Base-by-base conservation (phyloP, 2,888 invertebrate species). In the Troides helena region DNA sequence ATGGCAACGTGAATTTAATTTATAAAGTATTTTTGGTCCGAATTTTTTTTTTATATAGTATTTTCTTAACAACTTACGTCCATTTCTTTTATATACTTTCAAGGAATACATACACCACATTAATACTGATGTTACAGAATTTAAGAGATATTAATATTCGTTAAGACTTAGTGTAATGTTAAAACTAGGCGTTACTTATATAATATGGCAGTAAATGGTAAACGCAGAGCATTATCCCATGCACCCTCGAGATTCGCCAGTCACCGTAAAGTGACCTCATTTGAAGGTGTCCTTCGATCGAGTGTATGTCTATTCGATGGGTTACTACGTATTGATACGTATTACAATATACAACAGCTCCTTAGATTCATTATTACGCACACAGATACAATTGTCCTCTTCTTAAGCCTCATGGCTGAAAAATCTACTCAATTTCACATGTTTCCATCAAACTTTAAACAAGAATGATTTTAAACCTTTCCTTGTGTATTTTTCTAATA, bases 1-100 rank as follows among this genome's bases (percentile, higher is more conserved):
- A 92, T 92, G 92, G 92, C 92, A 92, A 89, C 90, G 86, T 88
- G 90, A 91, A 91, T 90, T 89, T 89, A 89, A 84, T 83, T 88
- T 88, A 85, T 89, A 46, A 86, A 85, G 85, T 89, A 89, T 91
- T 91, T 92, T 92, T 92, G 92, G 92, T 91, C 92, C 92, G 87
- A 91, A 82, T 43, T 70, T 67, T 69, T 36, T 57, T 82, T 80
- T 84, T 14, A 46, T 79, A 84, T 84, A 86, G 81, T 84, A 84
- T 25, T 80, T 80, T 85, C 88, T 81, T 80, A 81, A 84, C 82
- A 65, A 83, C 83, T 82, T 86, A 85, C 86, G 87, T 84, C 80
- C 76, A 74, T 68, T 73, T 73, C 80, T 81, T 79, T 81, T 85
- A 84, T 80, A 81, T 84, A 81, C 77, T 76, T 80, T 65, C 81